These are phyloP conservation scores for Ploceus nigricollis DNA, from an alignment of 2,113 vertebrate genomes.

Conservation along the genomic window DNA sequence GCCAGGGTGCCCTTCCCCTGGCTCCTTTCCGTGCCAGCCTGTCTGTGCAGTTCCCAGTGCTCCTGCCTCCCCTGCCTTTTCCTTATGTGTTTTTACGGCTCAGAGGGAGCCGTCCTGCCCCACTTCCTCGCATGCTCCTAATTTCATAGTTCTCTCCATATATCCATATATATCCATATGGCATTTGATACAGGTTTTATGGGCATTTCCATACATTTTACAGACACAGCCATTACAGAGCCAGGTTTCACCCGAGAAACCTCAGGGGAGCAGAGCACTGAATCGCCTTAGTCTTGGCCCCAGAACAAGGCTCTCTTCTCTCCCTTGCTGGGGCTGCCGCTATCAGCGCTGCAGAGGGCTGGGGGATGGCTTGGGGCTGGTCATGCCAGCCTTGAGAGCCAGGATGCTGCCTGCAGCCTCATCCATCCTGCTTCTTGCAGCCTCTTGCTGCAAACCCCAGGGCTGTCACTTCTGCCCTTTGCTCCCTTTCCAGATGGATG, in stretches of 20 bases:
- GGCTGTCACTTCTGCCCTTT: not conserved
- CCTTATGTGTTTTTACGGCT: constrained; percentile 44
- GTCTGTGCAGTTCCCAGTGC: not conserved
- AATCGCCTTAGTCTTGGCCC: constrained; percentile 76
- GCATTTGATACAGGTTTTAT: constrained; percentile 81
- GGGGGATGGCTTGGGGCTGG: constrained; percentile 38
- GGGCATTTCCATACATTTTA: constrained; percentile 82
- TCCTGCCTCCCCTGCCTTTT: constrained; percentile 40
- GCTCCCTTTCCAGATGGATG: not conserved
- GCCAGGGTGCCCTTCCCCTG: not conserved
- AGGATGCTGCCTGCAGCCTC: not conserved
- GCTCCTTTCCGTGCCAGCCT: not conserved
- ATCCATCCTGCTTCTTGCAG: not conserved
- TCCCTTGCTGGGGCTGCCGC: constrained; percentile 48
- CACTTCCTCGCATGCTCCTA: constrained; percentile 69
- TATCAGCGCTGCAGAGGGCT: constrained; percentile 63
- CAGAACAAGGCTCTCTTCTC: constrained; percentile 83
- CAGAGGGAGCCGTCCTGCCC: constrained; percentile 45
- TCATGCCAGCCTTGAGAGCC: not conserved
- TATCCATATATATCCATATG: constrained; percentile 72
- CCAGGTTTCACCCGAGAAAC: constrained; percentile 77
- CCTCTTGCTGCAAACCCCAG: not conserved
- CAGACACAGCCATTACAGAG: constrained; percentile 80
- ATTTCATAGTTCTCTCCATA: constrained; percentile 78
- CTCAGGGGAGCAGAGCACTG: constrained; percentile 72